Percentiles rank a stretch among this genome's conserved stretches.
Evolutionary conservation across 2,113 vertebrate genomes (phyloP).

Genomic region (Aphyosemion australe): DNA sequence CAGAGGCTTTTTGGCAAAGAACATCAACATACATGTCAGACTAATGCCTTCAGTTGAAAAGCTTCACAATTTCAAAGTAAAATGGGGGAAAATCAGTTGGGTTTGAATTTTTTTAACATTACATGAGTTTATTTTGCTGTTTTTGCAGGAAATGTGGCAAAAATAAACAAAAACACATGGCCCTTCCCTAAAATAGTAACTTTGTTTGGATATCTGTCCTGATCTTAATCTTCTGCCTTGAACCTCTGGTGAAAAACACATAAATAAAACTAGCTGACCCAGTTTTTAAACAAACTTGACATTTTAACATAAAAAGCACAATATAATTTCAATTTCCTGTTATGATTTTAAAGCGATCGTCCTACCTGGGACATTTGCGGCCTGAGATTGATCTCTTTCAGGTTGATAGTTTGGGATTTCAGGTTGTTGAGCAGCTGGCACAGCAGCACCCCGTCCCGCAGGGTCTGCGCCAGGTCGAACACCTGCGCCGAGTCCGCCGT

Average conservation of each 20-base stretch:
- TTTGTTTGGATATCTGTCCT: neutral
- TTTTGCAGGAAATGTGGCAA: neutral
- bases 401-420: conserved; percentile 84
- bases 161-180: neutral
- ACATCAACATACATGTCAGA: too few species aligned
- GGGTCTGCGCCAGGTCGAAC: conserved; percentile 91
- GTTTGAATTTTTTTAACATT: too few species aligned
- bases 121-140: neutral
- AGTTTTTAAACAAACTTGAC: too few species aligned
- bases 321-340: neutral
- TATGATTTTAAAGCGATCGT: too few species aligned
- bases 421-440: conserved; percentile 94
- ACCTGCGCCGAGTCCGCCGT: conserved; percentile 90
- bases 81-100: too few species aligned
- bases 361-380: conserved; percentile 94
- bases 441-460: conserved; percentile 91
- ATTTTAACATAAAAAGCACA: too few species aligned
- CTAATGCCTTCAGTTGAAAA: too few species aligned
- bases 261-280: too few species aligned
- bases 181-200: neutral
- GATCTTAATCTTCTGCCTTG: neutral
- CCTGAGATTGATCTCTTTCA: conserved; percentile 91
- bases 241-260: too few species aligned
- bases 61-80: too few species aligned
- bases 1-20: too few species aligned